Conservation (phyloP, 2,888 invertebrate genomes). For the Lycia hirtaria region DNA sequence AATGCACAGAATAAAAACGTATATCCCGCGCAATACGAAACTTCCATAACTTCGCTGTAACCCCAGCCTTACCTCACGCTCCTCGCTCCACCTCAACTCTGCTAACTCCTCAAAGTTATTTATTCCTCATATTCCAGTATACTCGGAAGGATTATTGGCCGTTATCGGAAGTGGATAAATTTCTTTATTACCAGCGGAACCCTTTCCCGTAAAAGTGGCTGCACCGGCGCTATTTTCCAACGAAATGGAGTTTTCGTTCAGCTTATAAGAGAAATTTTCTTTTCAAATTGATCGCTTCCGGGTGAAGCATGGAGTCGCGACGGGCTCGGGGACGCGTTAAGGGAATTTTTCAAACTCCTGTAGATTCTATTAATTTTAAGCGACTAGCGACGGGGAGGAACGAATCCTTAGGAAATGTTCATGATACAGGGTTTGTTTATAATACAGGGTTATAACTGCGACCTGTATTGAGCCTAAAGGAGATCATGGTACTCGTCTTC, state of each 20-base stretch:
- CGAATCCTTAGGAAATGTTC: too few relatives aligned
- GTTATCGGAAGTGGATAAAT: slow-evolving; percentile 82
- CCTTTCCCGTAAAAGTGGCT: slow-evolving; percentile 65
- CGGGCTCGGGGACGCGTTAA: slow-evolving; percentile 25
- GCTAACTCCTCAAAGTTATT: slow-evolving; percentile 33
- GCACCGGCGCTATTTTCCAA: slow-evolving; percentile 64
- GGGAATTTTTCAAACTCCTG: slow-evolving; percentile 28
- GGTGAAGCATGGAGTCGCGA: slow-evolving; percentile 49
- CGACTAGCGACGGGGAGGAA: not conserved
- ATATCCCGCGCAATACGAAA: too few relatives aligned
- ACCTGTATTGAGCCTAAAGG: too few relatives aligned
- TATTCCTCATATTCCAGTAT: slow-evolving; percentile 36
- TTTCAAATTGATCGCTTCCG: slow-evolving; percentile 70
- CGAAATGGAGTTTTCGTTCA: slow-evolving; percentile 67
- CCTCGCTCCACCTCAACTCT: not conserved
- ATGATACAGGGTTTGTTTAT: too few relatives aligned
- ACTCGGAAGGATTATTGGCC: slow-evolving; percentile 72
- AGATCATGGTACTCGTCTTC: too few relatives aligned
- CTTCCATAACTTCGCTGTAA: too few relatives aligned
- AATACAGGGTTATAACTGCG: too few relatives aligned
- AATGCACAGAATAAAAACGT: too few relatives aligned
- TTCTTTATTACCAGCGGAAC: slow-evolving; percentile 78
- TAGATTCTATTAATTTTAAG: slow-evolving; percentile 35
- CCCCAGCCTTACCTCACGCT: slow-evolving; percentile 5
- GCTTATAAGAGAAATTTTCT: slow-evolving; percentile 66